These are phyloP conservation scores for Cynaeus angustus DNA, from an alignment of 2,888 invertebrate species.

Conservation along the genomic window DNA sequence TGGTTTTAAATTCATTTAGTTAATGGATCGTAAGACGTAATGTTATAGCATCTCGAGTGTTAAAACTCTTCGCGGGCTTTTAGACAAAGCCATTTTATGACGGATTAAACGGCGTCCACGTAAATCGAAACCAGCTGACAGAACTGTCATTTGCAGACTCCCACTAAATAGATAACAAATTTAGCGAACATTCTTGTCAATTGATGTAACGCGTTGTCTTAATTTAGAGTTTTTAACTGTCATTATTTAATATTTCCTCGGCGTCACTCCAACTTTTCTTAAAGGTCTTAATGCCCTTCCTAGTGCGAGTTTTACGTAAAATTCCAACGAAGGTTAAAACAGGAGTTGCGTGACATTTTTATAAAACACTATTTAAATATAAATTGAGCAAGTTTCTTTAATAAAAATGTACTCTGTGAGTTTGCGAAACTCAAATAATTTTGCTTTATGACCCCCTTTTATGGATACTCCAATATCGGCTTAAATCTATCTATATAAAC, in stretches of 20 bases:
- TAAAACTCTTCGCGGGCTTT: conserved; percentile 20
- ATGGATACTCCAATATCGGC: conserved; percentile 13
- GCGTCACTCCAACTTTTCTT: conserved; percentile 25
- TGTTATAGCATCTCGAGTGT: not conserved
- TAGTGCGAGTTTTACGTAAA: conserved; percentile 27
- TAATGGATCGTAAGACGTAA: conserved; percentile 28
- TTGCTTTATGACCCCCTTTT: conserved; percentile 20
- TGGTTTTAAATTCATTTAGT: conserved; percentile 29
- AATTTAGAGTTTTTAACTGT: conserved; percentile 22
- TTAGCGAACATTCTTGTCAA: conserved; percentile 24
- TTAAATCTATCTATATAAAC: conserved; percentile 27
- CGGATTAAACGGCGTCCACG: conserved; percentile 31
- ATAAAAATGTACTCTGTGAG: conserved; percentile 19
- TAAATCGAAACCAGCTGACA: conserved; percentile 37
- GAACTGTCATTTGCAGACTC: conserved; percentile 26
- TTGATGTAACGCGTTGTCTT: conserved; percentile 24
- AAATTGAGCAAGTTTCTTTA: conserved; percentile 31
- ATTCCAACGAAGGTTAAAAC: conserved; percentile 24
- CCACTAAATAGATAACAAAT: too few relatives aligned
- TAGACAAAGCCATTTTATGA: conserved; percentile 16
- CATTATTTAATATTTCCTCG: conserved; percentile 25
- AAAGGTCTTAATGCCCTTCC: conserved; percentile 25
- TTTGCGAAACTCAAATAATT: conserved; percentile 26
- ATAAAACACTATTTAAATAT: conserved; percentile 33
- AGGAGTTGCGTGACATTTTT: conserved; percentile 37